Base-by-base conservation (phyloP, 2,888 invertebrate species). In the Volucella inflata region DNA sequence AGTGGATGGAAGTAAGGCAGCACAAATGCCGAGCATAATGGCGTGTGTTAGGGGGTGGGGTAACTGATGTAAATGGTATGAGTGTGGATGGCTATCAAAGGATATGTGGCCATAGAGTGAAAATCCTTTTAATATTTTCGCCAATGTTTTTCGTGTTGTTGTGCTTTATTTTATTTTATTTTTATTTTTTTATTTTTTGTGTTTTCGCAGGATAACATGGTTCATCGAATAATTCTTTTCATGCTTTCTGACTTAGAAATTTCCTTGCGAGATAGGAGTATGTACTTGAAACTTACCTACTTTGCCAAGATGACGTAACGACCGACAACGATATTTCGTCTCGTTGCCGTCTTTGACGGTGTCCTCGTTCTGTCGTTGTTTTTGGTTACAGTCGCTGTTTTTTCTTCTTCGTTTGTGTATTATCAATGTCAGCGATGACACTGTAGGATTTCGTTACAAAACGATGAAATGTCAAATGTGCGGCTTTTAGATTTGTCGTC, bases 71-170 rank as follows among this genome's bases (percentile, higher is more conserved):
- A 30, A 30, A 6, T 30, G 30, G 30, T 30, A 30, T 30, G n/a
- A 55, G 67, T 62, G 65, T n/a, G 65, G 71, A 62, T 68, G 67
- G 72, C 78, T 78, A 78, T 62, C 72, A 78, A 67, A 67, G 55
- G 77, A 78, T 72, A 82, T 76, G 80, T 74, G 70, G 77, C 71
- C 81, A 82, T 82, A 72, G 78, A 78, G 72, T 72, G 78, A 82
- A 82, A 82, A 82, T 82, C 78, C 72, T 78, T 55, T 82, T 82
- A 82, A 72, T 78, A 79, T 79, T 79, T 72, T 79, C 79, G 64
- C 79, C 70, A 79, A 64, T 21, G 17, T 44, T 42, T 40, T 11
- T n/a, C 2, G 8, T 17, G 8, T 36, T 36, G 21, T 46, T 48
- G n/a, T 46, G 62, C n/a, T 17, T 40, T 71, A 51, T 57, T 57